Percentiles rank a stretch among this genome's conserved stretches.
Conservation (phyloP, 2,888 invertebrate genomes). For the Eucera pruinosa region DNA sequence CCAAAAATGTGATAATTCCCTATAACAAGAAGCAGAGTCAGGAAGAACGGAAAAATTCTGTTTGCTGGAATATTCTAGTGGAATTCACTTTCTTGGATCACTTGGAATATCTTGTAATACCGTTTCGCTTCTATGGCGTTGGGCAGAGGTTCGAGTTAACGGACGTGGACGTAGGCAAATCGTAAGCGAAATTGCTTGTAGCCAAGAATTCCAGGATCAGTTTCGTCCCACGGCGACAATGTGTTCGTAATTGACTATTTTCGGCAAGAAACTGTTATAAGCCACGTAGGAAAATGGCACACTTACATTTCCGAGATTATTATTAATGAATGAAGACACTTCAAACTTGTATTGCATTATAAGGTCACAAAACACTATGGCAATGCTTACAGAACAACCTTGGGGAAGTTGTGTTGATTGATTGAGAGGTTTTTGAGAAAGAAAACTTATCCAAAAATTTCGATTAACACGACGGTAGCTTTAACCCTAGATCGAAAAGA, state of each 20-base stretch:
- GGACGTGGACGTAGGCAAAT: conserved; percentile 42
- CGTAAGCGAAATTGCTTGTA: conserved; percentile 14
- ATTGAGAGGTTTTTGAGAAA: neutral
- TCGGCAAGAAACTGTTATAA: neutral
- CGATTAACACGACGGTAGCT: too few relatives aligned
- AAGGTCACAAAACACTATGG: too few relatives aligned
- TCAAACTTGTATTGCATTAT: too few relatives aligned
- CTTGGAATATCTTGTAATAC: conserved; percentile 29
- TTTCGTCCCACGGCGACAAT: neutral
- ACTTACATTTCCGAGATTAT: too few relatives aligned
- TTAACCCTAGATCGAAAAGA: too few relatives aligned
- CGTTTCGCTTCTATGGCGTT: conserved; percentile 7
- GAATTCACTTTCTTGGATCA: conserved; percentile 22
- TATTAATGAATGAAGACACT: too few relatives aligned
- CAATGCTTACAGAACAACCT: too few relatives aligned
- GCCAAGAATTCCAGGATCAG: neutral
- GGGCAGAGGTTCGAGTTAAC: conserved; percentile 23
- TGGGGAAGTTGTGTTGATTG: too few relatives aligned
- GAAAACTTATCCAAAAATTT: too few relatives aligned
- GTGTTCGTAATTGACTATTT: conserved; percentile 9
- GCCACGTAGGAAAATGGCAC: neutral
- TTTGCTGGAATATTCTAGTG: conserved; percentile 16
- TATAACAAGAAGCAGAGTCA: conserved; percentile 2
- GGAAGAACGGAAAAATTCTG: conserved; percentile 24
- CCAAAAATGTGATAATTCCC: neutral